Percentiles rank a stretch among this genome's conserved stretches.
phyloP scores from a whole-genome alignment of 2,797 vertebrate genomes.

The Heterohyrax brucei region DNA sequence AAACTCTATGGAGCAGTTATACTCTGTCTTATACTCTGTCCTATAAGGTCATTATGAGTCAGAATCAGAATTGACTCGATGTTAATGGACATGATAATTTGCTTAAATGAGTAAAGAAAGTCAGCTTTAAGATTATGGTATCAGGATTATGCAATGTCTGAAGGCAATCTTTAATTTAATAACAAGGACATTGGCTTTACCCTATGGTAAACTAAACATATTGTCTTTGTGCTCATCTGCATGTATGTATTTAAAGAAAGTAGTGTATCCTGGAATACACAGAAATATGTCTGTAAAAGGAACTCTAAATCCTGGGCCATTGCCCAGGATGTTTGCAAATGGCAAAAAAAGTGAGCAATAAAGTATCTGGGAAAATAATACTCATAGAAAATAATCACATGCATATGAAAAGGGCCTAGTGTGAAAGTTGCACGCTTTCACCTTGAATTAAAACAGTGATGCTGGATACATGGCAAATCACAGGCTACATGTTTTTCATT shows the following conservation, averaged over 20 bases:
- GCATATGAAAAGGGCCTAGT: neutral
- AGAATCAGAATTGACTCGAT: too few species aligned
- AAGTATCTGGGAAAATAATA: conserved; percentile 21
- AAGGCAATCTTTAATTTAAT: conserved; percentile 59
- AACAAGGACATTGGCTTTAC: conserved; percentile 32
- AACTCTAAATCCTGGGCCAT: conserved; percentile 7
- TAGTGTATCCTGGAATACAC: neutral
- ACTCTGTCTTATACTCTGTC: too few species aligned
- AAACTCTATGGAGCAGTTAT: too few species aligned
- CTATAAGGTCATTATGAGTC: too few species aligned
- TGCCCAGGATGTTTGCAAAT: neutral
- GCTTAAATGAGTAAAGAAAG: conserved; percentile 13
- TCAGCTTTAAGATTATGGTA: conserved; percentile 49
- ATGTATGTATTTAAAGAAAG: neutral
- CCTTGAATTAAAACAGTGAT: conserved; percentile 46
- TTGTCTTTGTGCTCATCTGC: neutral
- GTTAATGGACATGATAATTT: neutral
- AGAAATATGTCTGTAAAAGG: conserved; percentile 39
- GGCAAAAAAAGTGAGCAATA: conserved; percentile 11
- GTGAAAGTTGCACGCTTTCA: conserved; percentile 28
- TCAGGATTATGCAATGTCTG: neutral
- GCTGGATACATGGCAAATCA: neutral
- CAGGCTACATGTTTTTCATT: neutral
- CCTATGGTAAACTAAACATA: conserved; percentile 47
- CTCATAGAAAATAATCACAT: neutral